These are phyloP conservation scores for Turdus rufiventris DNA, from an alignment of 2,113 vertebrate species.

Conservation along the genomic window DNA sequence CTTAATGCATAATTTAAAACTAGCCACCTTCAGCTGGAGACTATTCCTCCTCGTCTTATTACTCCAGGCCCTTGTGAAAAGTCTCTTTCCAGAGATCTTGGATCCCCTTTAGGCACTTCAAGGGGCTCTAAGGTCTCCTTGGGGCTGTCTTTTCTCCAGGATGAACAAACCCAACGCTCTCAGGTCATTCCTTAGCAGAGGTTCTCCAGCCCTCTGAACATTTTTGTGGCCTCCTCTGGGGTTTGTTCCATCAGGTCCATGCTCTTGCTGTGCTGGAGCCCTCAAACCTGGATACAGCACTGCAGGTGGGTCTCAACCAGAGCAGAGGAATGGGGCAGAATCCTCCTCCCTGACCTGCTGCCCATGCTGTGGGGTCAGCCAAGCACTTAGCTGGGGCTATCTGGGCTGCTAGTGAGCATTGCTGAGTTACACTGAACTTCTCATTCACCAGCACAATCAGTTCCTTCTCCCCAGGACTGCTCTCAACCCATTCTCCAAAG, in stretches of 20 bases:
- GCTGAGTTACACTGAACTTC: fast-evolving
- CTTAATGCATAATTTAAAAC: not conserved
- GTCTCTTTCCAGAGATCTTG: not conserved
- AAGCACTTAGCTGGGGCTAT: too few species aligned
- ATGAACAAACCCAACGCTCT: not conserved
- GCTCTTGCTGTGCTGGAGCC: not conserved
- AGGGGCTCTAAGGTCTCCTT: not conserved
- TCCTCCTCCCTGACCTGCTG: not conserved
- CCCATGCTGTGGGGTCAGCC: too few species aligned
- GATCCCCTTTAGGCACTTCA: not conserved
- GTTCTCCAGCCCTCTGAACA: not conserved
- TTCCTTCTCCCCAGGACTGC: not conserved
- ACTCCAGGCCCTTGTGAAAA: not conserved
- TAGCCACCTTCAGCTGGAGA: not conserved
- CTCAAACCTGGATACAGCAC: not conserved
- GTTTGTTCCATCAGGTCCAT: not conserved
- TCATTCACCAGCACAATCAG: not conserved
- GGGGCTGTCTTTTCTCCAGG: not conserved
- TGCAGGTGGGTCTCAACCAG: not conserved
- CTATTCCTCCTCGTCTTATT: not conserved
- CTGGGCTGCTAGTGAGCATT: not conserved
- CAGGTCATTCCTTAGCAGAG: not conserved
- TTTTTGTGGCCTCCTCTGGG: not conserved
- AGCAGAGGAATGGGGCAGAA: not conserved
- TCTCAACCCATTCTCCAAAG: not conserved